Evolutionary conservation across 1,140 invertebrate genomes (phyloP).

Genomic region (Diuraphis noxia): DNA sequence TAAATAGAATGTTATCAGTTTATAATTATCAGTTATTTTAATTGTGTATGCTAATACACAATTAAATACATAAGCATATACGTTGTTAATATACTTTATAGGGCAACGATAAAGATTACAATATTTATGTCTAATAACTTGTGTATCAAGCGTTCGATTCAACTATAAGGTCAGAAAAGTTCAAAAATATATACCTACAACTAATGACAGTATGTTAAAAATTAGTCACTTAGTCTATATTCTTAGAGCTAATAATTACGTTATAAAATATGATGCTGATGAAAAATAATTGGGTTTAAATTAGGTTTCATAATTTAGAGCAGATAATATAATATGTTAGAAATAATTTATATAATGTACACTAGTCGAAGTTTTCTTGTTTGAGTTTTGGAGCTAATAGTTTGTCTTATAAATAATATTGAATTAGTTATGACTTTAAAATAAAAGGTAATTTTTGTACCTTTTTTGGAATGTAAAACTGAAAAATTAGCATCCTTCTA

Average conservation of each 20-base stretch:
- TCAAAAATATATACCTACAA: neutral
- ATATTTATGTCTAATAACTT: neutral
- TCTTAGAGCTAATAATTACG: neutral
- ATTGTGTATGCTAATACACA: too few relatives aligned
- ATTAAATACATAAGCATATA: too few relatives aligned
- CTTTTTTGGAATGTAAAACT: neutral
- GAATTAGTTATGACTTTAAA: neutral
- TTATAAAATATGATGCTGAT: neutral
- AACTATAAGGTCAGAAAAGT: neutral
- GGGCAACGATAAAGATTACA: constrained; percentile 2
- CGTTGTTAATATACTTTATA: neutral
- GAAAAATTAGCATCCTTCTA: too few relatives aligned
- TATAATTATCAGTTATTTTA: constrained; percentile 31
- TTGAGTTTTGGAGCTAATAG: neutral
- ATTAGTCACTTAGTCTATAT: neutral
- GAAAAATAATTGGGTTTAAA: neutral
- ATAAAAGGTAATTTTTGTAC: neutral
- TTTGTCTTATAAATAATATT: neutral
- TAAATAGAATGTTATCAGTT: constrained; percentile 12
- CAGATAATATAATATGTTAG: neutral
- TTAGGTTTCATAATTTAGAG: neutral
- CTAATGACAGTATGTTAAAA: neutral
- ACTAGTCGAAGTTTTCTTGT: neutral
- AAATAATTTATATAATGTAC: neutral
- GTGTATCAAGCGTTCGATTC: neutral